These are phyloP conservation scores for Chorisops tibialis DNA, from an alignment of 2,888 invertebrate genomes.

Conservation along the genomic window DNA sequence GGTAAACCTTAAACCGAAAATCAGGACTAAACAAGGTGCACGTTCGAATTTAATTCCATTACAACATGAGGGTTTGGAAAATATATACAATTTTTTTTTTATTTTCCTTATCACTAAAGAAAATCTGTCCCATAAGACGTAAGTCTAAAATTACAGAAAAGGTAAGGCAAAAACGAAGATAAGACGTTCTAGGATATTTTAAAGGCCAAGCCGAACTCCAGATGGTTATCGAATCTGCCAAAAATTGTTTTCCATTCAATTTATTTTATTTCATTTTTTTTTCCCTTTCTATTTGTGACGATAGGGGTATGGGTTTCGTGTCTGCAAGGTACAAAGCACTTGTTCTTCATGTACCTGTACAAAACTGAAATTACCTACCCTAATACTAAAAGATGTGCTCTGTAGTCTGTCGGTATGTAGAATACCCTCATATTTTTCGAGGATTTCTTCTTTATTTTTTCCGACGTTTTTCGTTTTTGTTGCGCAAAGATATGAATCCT, in stretches of 20 bases:
- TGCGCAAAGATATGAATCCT: too few species aligned
- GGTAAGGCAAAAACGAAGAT: conserved; percentile 5
- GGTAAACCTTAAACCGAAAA: neutral
- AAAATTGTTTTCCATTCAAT: conserved; percentile 25
- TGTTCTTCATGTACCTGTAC: too few species aligned
- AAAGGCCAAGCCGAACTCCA: conserved; percentile 5
- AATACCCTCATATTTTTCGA: too few species aligned
- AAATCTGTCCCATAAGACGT: conserved; percentile 17
- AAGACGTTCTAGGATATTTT: neutral
- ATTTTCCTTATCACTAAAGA: conserved; percentile 7
- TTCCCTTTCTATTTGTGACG: conserved; percentile 11
- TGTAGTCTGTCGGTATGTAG: too few species aligned
- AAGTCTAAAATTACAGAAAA: conserved; percentile 17
- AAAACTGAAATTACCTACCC: too few species aligned
- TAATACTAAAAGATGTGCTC: too few species aligned
- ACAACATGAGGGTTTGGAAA: conserved; percentile 21
- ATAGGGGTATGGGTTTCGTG: neutral
- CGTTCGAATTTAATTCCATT: conserved; percentile 21
- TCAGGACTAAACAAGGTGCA: conserved; percentile 13
- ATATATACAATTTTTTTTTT: conserved; percentile 16
- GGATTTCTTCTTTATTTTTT: too few species aligned
- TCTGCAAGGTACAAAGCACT: neutral
- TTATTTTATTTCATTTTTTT: conserved; percentile 14
- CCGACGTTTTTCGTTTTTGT: too few species aligned
- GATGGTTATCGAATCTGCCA: conserved; percentile 24